phyloP scores from a whole-genome alignment of 2,113 vertebrate species.

The Hippocampus barbouri region DNA sequence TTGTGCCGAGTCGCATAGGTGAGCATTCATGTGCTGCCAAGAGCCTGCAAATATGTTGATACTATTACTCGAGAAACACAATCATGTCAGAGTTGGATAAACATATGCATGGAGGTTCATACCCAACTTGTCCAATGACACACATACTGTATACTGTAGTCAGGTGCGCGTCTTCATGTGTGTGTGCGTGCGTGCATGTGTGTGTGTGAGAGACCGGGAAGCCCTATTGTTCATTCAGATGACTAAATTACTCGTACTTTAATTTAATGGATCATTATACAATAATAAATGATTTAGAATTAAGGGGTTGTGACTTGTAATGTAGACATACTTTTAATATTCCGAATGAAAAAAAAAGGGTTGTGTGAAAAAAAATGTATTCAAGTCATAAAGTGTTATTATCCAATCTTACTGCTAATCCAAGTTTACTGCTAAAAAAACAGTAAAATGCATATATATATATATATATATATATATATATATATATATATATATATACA shows the following conservation, averaged over 20 bases:
- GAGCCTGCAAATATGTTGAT: conserved; percentile 62
- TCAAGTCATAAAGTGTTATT: too few relatives aligned
- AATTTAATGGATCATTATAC: neutral
- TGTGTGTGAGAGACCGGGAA: conserved; percentile 4
- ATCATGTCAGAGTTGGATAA: conserved; percentile 63
- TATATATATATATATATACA: too few relatives aligned
- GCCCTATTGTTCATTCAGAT: neutral
- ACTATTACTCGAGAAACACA: conserved; percentile 54
- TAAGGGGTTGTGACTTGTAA: too few relatives aligned
- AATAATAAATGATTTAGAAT: neutral
- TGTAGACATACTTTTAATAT: neutral
- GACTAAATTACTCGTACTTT: neutral
- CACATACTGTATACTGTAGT: conserved; percentile 16
- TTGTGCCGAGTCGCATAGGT: conserved; percentile 27
- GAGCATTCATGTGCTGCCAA: conserved; percentile 38
- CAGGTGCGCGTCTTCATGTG: neutral
- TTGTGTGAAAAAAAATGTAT: too few relatives aligned
- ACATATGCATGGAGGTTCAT: conserved; percentile 47
- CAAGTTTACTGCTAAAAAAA: too few relatives aligned
- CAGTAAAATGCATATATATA: too few relatives aligned
- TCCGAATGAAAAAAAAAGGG: neutral
- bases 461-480: too few relatives aligned
- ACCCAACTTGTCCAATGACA: conserved; percentile 48
- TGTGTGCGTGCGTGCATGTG: neutral
- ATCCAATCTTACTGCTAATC: too few relatives aligned